phyloP scores from a whole-genome alignment of 2,888 invertebrate genomes.

The Parasteatoda lunata region DNA sequence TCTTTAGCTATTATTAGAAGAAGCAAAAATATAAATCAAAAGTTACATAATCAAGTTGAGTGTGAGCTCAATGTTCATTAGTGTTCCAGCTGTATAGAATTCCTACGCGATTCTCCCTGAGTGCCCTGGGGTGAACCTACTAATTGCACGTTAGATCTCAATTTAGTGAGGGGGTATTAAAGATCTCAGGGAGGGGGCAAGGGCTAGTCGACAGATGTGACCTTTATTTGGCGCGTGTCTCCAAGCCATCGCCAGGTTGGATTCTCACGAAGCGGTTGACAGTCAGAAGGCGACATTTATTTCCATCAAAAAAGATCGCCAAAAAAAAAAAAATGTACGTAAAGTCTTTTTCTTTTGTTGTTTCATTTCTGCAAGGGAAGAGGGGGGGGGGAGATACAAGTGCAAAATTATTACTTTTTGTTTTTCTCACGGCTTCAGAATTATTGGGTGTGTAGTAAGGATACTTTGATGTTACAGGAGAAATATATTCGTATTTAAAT shows the following conservation, averaged over 20 bases:
- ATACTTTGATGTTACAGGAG: not conserved
- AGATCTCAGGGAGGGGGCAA: not conserved
- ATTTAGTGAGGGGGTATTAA: constrained; percentile 9
- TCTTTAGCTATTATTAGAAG: not conserved
- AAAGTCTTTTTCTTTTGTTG: constrained; percentile 9
- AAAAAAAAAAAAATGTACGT: constrained; percentile 7
- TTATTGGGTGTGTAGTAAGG: constrained; percentile 35
- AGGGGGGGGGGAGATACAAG: constrained; percentile 3
- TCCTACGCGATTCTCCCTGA: not conserved
- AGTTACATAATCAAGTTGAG: not conserved
- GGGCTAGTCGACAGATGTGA: constrained; percentile 46
- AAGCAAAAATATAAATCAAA: constrained; percentile 2
- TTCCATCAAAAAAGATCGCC: not conserved
- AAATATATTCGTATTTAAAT: constrained; percentile 22
- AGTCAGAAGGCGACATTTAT: constrained; percentile 50
- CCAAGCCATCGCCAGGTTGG: constrained; percentile 33
- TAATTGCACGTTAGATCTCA: constrained; percentile 63
- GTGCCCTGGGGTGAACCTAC: constrained; percentile 18
- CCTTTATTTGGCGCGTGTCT: constrained; percentile 55
- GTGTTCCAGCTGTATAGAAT: not conserved
- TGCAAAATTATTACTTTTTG: constrained; percentile 50
- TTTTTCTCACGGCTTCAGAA: constrained; percentile 35
- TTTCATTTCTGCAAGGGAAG: not conserved
- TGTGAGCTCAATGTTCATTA: constrained; percentile 49
- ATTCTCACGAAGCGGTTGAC: constrained; percentile 22